Base-by-base conservation (phyloP, 2,113 vertebrate genomes). In the Stegastes partitus region DNA sequence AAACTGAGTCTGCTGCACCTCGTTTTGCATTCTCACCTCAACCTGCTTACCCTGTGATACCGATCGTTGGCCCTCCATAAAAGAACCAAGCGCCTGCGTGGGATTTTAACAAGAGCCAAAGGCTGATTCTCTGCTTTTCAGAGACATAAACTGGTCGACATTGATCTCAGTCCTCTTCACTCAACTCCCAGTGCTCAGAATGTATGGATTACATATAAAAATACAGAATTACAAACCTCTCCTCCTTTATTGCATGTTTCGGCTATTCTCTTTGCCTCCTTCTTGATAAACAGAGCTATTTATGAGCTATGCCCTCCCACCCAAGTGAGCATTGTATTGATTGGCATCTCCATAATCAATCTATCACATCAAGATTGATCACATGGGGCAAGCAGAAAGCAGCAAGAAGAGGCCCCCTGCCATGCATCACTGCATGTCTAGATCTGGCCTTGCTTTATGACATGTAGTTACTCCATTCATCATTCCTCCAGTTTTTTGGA, bases 311-410 rank as follows among this genome's bases (percentile, higher is more conserved):
- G 67, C 57, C 12, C 22, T 75, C 57, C 61, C 21, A 12, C 75
- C 59, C 19, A 49, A 79, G 67, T 55, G 71, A 82, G 62, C 10
- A 16, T 55, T 28, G 23, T 67, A 88, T 90, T 77, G 86, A 92
- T 80, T 58, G 19, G 50, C 62, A 77, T 83, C 79, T 85, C 63
- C 57, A 65, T 78, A 83, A 80, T 72, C 49, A 61, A 92, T 87
- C 49, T 42, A 81, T 89, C 66, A 67, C 71, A 51, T 64, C 7
- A 31, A 16, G 59, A 92, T 79, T 83, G 84, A 92, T 88, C 77
- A 61, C 57, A 59, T 44, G 47, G 53, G 57, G 47, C 2, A 14
- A 72, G 47, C 65, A 77, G 74, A 65, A 54, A 79, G 74, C 70
- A 69, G 42, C 78, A 73, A 67, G 49, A 68, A 44, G 56, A 57